Percentiles rank a stretch among this genome's conserved stretches.
Conservation (phyloP, 30 jellyfish, hydroid and myxozoan species). For the Pseudorhiza aurosa region DNA sequence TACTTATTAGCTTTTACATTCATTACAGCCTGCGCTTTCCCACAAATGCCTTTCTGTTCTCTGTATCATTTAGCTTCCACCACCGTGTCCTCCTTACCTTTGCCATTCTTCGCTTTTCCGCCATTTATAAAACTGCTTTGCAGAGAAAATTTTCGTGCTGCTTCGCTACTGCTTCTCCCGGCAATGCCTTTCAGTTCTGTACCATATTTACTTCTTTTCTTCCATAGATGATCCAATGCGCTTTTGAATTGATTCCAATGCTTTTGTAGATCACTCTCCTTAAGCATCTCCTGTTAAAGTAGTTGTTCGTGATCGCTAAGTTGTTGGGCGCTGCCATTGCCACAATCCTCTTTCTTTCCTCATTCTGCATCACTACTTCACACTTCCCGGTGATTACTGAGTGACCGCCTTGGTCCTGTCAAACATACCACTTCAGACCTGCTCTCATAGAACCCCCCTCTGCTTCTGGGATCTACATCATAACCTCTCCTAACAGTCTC, state of each 20-base stretch:
- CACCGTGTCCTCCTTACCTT: neutral
- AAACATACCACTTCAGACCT: too few species aligned
- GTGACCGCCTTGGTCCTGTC: too few species aligned
- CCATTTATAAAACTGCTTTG: neutral
- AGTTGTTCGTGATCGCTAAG: too few species aligned
- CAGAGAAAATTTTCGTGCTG: neutral
- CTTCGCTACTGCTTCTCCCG: neutral
- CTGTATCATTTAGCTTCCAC: conserved; percentile 19
- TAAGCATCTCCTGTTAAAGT: neutral
- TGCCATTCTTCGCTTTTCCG: neutral
- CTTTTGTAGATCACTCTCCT: neutral
- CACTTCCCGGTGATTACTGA: too few species aligned
- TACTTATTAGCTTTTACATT: neutral
- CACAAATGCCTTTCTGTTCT: neutral
- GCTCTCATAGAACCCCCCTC: too few species aligned
- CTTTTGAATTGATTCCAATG: neutral
- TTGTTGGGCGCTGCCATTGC: too few species aligned
- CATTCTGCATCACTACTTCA: too few species aligned
- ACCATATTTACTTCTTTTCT: neutral
- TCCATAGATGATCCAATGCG: neutral
- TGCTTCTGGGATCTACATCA: too few species aligned
- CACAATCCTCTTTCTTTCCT: too few species aligned
- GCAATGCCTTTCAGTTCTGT: neutral
- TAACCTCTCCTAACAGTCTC: too few species aligned
- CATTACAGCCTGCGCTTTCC: neutral